These are phyloP conservation scores for Yasuhikotakia modesta DNA, from an alignment of 2,797 vertebrate genomes.

Conservation along the genomic window DNA sequence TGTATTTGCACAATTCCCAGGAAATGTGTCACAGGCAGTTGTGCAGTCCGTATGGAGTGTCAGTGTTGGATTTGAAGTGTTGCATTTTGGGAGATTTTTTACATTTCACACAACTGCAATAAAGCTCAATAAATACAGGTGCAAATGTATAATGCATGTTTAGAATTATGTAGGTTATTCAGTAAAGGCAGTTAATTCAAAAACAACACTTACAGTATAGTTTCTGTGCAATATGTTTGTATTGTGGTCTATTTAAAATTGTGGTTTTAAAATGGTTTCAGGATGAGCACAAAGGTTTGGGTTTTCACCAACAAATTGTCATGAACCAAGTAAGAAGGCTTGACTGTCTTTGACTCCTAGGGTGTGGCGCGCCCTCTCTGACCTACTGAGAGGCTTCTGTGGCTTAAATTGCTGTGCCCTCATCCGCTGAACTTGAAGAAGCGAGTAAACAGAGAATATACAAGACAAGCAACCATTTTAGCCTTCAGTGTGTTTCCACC, in stretches of 20 bases:
- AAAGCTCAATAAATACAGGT: not conserved
- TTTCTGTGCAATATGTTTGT: not conserved
- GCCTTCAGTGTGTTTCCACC: conserved; percentile 26
- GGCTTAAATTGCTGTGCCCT: conserved; percentile 21
- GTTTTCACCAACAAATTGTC: not conserved
- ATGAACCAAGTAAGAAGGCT: not conserved
- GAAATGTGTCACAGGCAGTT: conserved; percentile 8
- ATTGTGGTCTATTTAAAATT: not conserved
- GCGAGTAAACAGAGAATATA: conserved; percentile 22
- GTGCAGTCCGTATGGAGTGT: conserved; percentile 4
- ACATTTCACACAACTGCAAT: not conserved
- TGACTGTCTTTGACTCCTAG: not conserved
- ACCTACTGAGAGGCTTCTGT: not conserved
- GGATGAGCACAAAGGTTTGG: not conserved
- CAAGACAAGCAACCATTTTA: conserved; percentile 20
- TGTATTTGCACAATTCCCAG: conserved; percentile 9
- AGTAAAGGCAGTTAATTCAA: not conserved
- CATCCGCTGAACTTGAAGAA: conserved; percentile 12
- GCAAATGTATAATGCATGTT: not conserved
- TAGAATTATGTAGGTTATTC: not conserved
- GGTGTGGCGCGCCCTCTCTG: not conserved
- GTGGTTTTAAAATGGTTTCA: not conserved
- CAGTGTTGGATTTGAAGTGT: not conserved
- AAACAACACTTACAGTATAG: not conserved
- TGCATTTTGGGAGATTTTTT: not conserved